phyloP scores from a whole-genome alignment of 2,888 invertebrate genomes.

The Barypeithes pellucidus region DNA sequence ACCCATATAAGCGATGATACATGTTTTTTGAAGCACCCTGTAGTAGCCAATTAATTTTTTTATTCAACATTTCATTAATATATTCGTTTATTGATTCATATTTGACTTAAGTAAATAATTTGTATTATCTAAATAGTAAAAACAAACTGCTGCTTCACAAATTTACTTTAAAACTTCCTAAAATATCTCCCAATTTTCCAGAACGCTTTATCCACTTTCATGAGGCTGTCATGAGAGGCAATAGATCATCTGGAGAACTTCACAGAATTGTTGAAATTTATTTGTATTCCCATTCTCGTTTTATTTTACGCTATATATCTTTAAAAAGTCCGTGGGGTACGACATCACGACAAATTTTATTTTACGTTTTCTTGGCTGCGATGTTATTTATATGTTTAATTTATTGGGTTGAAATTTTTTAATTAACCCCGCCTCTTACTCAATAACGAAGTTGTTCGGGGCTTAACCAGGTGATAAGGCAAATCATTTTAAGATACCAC shows the following conservation, averaged over 20 bases:
- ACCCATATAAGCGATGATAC: too few species aligned
- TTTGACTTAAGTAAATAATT: too few species aligned
- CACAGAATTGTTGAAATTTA: slow-evolving; percentile 39
- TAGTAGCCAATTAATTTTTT: too few species aligned
- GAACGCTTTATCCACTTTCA: slow-evolving; percentile 46
- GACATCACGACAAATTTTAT: slow-evolving; percentile 24
- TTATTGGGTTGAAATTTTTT: not conserved
- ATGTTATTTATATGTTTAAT: slow-evolving; percentile 2
- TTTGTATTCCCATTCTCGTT: slow-evolving; percentile 42
- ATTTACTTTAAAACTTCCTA: slow-evolving; percentile 39
- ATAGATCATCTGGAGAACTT: slow-evolving; percentile 49
- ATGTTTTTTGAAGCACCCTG: too few species aligned
- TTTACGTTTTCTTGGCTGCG: slow-evolving; percentile 21
- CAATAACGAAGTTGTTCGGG: too few species aligned
- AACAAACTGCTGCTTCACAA: not conserved
- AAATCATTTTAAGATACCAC: too few species aligned
- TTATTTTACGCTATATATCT: slow-evolving; percentile 46
- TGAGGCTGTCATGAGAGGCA: slow-evolving; percentile 39
- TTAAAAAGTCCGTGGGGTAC: slow-evolving; percentile 31
- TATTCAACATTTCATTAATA: too few species aligned
- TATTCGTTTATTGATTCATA: too few species aligned
- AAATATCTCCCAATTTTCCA: slow-evolving; percentile 43
- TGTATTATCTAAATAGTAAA: not conserved
- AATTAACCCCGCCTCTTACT: too few species aligned
- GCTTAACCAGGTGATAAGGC: too few species aligned